A percentile compares a stretch with the other conserved stretches of the same genome.
phyloP scores from a whole-genome alignment of 2,797 vertebrate genomes.

The Lepus oiostolus region DNA sequence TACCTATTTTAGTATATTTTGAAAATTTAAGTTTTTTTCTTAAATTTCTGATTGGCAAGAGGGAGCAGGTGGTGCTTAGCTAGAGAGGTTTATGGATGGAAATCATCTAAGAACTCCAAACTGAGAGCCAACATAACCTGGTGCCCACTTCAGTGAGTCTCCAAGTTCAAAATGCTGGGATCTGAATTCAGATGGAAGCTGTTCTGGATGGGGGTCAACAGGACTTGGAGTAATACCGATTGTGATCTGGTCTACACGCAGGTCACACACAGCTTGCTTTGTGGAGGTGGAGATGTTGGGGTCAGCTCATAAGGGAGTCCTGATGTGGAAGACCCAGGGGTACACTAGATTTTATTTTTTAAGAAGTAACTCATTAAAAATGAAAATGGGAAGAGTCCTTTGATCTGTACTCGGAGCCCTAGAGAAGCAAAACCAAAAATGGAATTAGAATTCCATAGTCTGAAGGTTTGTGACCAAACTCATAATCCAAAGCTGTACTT shows the following conservation, averaged over 20 bases:
- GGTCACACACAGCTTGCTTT: conserved; percentile 1
- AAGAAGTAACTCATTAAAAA: conserved; percentile 75
- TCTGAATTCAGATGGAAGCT: neutral
- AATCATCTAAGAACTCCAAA: neutral
- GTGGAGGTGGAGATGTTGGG: neutral
- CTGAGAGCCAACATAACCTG: neutral
- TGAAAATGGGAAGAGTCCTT: conserved; percentile 69
- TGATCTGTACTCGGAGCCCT: conserved; percentile 64
- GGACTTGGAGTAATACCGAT: neutral
- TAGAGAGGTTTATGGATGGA: neutral
- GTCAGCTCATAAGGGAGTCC: conserved; percentile 6
- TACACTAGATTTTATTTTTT: conserved; percentile 56
- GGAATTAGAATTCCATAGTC: conserved; percentile 58
- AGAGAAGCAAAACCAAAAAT: conserved; percentile 71
- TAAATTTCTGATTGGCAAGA: neutral
- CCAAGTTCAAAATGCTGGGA: neutral
- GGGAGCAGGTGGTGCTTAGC: neutral
- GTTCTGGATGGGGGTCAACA: neutral
- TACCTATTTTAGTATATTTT: neutral
- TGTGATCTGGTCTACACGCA: neutral
- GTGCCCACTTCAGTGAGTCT: neutral
- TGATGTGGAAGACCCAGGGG: conserved; percentile 27
- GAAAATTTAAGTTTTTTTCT: neutral
- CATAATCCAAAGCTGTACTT: neutral
- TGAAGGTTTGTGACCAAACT: conserved; percentile 63